phyloP scores from a whole-genome alignment of 2,888 invertebrate genomes.

The Ditula angustiorana region DNA sequence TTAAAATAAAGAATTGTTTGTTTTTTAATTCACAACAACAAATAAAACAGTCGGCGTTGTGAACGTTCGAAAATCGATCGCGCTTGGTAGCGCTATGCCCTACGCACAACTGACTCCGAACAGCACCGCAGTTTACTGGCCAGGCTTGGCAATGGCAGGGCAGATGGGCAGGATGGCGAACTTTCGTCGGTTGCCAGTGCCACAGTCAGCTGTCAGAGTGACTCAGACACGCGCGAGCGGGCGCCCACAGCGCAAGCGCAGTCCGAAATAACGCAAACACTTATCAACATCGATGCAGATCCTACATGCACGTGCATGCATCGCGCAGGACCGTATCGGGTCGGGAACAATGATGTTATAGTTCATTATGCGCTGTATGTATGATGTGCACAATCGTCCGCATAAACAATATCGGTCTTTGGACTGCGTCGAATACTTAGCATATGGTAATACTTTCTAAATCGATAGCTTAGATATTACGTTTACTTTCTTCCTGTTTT shows the following conservation, averaged over 20 bases:
- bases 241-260: conserved; percentile 57
- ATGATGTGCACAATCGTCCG: neutral
- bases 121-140: conserved; percentile 72
- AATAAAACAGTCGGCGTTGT: neutral
- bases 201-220: conserved; percentile 50
- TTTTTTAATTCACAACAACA: conserved; percentile 10
- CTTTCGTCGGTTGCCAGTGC: conserved; percentile 50
- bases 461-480: neutral
- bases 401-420: conserved; percentile 30
- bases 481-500: no score
- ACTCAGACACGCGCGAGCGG: conserved; percentile 51
- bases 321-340: conserved; percentile 23
- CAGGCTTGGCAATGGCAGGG: conserved; percentile 12
- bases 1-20: neutral
- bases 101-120: conserved; percentile 57
- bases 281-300: conserved; percentile 20
- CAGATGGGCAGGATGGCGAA: conserved; percentile 41
- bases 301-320: conserved; percentile 10
- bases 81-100: conserved; percentile 54
- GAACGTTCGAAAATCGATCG: conserved; percentile 19
- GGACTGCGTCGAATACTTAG: conserved; percentile 15
- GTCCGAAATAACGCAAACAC: conserved; percentile 40
- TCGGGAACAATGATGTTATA: conserved; percentile 35
- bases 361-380: conserved; percentile 20
- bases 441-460: neutral